Conservation (phyloP, 2,113 vertebrate genomes). For the Nycticorax nycticorax region DNA sequence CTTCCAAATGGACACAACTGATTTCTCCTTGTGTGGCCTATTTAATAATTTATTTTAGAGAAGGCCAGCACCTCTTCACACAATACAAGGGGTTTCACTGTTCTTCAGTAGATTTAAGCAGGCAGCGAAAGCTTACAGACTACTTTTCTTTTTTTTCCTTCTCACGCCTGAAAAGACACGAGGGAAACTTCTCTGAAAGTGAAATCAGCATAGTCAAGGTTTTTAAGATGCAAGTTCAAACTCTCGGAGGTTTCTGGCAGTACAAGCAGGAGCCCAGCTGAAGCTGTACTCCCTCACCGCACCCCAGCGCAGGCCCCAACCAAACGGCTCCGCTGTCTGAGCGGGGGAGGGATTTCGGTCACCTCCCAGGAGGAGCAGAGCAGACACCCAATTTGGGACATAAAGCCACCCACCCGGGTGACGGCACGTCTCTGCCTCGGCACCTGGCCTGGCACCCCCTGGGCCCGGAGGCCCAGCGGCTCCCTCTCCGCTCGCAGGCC, state of each 20-base stretch:
- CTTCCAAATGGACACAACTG: background rate
- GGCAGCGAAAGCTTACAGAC: background rate
- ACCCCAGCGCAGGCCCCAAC: too few species aligned
- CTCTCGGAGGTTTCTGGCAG: background rate
- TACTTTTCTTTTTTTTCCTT: background rate
- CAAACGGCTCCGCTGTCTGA: background rate
- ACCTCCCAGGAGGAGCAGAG: background rate
- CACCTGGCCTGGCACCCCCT: background rate
- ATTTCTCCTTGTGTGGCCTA: background rate
- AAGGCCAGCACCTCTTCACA: background rate
- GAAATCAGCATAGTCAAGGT: background rate
- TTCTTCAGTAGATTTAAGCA: background rate
- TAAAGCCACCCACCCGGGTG: accelerated
- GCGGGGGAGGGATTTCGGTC: background rate
- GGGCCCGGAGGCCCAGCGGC: background rate
- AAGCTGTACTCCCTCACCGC: background rate
- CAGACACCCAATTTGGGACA: background rate
- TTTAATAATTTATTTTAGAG: background rate
- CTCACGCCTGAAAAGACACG: background rate
- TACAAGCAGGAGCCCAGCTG: background rate
- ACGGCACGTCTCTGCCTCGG: accelerated
- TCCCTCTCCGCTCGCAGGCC: too few species aligned
- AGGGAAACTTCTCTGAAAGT: background rate
- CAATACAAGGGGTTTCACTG: background rate
- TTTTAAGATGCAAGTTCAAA: background rate